phyloP scores from a whole-genome alignment of 1,140 invertebrate species.

The Phocides pigmalion region DNA sequence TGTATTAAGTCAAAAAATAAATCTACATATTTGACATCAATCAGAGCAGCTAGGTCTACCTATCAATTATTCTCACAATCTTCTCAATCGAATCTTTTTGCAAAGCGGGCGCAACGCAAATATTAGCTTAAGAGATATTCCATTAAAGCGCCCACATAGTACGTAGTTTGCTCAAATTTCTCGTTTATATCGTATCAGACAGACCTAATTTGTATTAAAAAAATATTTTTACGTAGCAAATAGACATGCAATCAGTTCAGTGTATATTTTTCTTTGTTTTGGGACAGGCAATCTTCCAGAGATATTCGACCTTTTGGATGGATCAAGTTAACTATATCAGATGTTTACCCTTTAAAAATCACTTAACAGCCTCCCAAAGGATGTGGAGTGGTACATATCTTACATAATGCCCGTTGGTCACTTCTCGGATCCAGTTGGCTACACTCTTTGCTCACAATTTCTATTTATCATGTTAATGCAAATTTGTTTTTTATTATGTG shows the following conservation, averaged over 20 bases:
- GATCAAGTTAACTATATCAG: too few species aligned
- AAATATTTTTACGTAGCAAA: not conserved
- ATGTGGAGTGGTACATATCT: too few species aligned
- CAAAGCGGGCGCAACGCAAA: not conserved
- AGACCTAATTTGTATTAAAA: not conserved
- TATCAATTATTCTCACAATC: not conserved
- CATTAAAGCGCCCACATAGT: not conserved
- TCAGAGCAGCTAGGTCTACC: not conserved
- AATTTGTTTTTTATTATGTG: too few species aligned
- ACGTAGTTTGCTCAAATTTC: not conserved
- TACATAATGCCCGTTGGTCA: too few species aligned
- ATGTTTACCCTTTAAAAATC: too few species aligned
- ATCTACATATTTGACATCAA: not conserved
- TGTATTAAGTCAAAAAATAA: not conserved
- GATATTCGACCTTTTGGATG: too few species aligned
- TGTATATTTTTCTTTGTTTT: too few species aligned
- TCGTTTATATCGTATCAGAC: not conserved
- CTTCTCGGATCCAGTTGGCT: too few species aligned
- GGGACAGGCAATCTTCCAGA: too few species aligned
- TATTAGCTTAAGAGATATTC: conserved; percentile 6
- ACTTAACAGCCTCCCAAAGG: too few species aligned
- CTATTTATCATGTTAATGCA: too few species aligned
- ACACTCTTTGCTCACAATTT: too few species aligned
- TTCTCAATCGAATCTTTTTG: not conserved
- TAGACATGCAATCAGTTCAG: not conserved